Percentiles rank a stretch among this genome's conserved stretches.
phyloP scores from a whole-genome alignment of 2,888 invertebrate genomes.

The Deroplatys truncata region DNA sequence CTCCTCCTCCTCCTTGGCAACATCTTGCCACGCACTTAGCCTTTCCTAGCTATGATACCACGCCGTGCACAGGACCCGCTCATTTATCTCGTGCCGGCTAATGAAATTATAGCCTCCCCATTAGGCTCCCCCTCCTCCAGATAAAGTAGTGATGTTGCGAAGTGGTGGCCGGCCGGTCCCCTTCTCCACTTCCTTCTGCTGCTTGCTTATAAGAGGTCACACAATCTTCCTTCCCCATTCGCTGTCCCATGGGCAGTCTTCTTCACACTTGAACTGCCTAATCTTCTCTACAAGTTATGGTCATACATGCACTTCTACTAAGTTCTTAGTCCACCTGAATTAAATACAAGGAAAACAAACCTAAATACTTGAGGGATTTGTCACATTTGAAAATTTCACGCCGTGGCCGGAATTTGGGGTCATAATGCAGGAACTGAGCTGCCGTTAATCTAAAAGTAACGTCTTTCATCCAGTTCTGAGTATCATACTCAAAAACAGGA shows the following conservation, averaged over 20 bases:
- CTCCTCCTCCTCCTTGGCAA: not conserved
- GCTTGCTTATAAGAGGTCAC: slow-evolving; percentile 19
- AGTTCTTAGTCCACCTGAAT: too few species aligned
- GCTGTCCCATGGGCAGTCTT: slow-evolving; percentile 14
- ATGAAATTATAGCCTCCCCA: slow-evolving; percentile 53
- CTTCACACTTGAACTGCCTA: not conserved
- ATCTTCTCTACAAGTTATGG: not conserved
- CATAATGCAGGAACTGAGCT: too few species aligned
- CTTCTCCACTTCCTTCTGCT: not conserved
- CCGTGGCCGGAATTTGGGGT: too few species aligned
- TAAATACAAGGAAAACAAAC: too few species aligned
- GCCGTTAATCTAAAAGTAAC: too few species aligned
- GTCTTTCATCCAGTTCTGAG: too few species aligned
- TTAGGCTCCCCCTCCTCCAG: slow-evolving; percentile 18
- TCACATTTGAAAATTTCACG: too few species aligned
- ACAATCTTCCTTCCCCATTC: not conserved
- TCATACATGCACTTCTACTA: too few species aligned
- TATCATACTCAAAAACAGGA: too few species aligned
- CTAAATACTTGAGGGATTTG: too few species aligned
- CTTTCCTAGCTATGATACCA: slow-evolving; percentile 17
- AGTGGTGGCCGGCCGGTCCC: not conserved
- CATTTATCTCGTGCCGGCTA: slow-evolving; percentile 54
- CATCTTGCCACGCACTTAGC: slow-evolving; percentile 28
- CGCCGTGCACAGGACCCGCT: slow-evolving; percentile 36
- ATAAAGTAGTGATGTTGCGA: slow-evolving; percentile 18